Conservation (phyloP, 2,113 vertebrate genomes). For the Serinus canaria region DNA sequence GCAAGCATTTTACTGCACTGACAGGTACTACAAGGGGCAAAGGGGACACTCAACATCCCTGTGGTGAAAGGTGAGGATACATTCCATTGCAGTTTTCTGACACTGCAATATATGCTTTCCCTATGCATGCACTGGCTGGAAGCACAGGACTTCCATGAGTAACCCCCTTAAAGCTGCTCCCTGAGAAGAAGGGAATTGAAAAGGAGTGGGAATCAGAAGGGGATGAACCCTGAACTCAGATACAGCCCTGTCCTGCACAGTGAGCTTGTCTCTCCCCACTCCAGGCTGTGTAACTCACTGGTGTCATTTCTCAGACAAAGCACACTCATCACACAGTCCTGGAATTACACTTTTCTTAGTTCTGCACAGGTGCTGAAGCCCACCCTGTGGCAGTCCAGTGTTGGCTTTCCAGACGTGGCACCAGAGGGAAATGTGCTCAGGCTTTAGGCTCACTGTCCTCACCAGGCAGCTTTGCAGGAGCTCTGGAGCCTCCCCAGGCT, state of each 20-base stretch:
- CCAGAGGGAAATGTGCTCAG: fast-evolving
- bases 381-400: background rate
- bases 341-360: background rate
- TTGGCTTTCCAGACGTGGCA: background rate
- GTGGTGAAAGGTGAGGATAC: background rate
- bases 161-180: background rate
- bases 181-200: background rate
- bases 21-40: background rate
- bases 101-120: background rate
- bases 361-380: background rate
- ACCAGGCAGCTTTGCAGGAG: fast-evolving
- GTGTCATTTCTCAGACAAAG: background rate
- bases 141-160: background rate
- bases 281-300: background rate
- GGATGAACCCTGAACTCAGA: background rate
- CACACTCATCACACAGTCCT: background rate
- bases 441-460: background rate
- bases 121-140: background rate
- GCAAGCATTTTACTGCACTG: background rate
- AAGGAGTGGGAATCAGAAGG: background rate
- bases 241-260: fast-evolving
- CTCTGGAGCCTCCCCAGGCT: fast-evolving
- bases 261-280: fast-evolving
- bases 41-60: background rate
- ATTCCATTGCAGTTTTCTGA: background rate